Base-by-base conservation (phyloP, 2,797 vertebrate genomes). In the Ibycter americanus region DNA sequence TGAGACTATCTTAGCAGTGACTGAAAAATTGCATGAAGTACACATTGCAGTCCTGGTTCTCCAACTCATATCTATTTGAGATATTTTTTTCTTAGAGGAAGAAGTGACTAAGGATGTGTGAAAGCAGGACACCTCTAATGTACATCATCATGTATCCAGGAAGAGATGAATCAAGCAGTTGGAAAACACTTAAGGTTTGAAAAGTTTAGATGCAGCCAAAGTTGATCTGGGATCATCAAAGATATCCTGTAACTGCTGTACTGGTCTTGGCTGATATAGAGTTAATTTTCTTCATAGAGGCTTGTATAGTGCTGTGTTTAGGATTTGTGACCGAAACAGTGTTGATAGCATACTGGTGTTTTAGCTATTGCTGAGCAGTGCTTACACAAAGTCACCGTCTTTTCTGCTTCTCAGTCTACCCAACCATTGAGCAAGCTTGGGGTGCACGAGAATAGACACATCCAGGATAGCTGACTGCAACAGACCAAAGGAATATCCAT, bases 331-430 rank as follows among this genome's bases (percentile, higher is more conserved):
- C 5, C 15, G 55, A 59, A 68, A 40, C 3, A n/a, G 16, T 11
- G 10, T 44, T 79, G 15, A 20, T 16, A 73, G 44, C 8, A 49
- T 10, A 12, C 0, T 0, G 4, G 5, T 34, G 6, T 16, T 67
- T 72, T 40, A 44, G 6, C 3, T 36, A 2, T 22, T 73, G 12
- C 8, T 68, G 27, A 63, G 6, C 8, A 44, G 20, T 1, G 1
- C 15, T 58, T 26, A 29, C 23, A 18, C 11, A 68, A 36, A 9
- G 6, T 6, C 19, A 40, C 52, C 9, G 21, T 2, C 21, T 70
- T 83, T 70, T 66, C 31, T 77, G 5, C n/a, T 87, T 65, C 59
- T 72, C 15, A 12, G 3, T 7, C 52, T 27, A 16, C 27, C 20
- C 20, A 2, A 52, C 21, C 25, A 47, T 42, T 42, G 42, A 42